Base-by-base conservation (phyloP, 1,140 invertebrate species). In the Manduca sexta region DNA sequence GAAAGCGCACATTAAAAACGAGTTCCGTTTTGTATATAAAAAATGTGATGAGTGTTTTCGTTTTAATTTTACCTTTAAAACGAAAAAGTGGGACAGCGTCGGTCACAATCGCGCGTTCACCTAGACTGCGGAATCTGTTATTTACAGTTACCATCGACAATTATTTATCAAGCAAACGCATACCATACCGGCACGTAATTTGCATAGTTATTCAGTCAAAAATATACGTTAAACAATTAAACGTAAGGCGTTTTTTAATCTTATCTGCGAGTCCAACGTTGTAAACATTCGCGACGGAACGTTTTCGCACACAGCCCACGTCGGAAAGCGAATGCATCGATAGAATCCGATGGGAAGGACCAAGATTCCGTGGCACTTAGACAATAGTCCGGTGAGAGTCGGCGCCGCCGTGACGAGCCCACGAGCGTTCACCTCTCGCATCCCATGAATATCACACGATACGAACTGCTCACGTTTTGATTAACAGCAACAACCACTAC, bases 321-420 rank as follows among this genome's bases (percentile, higher is more conserved):
- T 70, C 57, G 47, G 65, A 49, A 67, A 44, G 62, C 71, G 73
- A 67, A 80, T 80, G 71, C 76, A 72, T 66, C 70, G 69, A 71
- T 69, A 77, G 75, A 77, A 79, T 82, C 68, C 72, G 72, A 76
- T 78, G 79, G 66, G 76, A 79, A 81, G 79, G 74, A 82, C 79
- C 74, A 83, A 84, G 77, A 83, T 80, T 78, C 77, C 77, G 79
- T 73, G 74, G 71, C 78, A 79, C 75, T 79, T 74, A 81, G 75
- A 84, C 79, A 83, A 84, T 84, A 82, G 72, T 75, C 69, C 74
- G 72, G 77, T 75, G 81, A 81, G 79, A 84, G 77, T 75, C 74
- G 77, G 78, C 78, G 75, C 76, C 78, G 80, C 69, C 68, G 67
- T 69, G 80, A 80, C 77, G 81, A 84, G 70, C 81, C 68, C 77